Base-by-base conservation (phyloP, 2,888 invertebrate genomes). In the Gordius sp. region DNA sequence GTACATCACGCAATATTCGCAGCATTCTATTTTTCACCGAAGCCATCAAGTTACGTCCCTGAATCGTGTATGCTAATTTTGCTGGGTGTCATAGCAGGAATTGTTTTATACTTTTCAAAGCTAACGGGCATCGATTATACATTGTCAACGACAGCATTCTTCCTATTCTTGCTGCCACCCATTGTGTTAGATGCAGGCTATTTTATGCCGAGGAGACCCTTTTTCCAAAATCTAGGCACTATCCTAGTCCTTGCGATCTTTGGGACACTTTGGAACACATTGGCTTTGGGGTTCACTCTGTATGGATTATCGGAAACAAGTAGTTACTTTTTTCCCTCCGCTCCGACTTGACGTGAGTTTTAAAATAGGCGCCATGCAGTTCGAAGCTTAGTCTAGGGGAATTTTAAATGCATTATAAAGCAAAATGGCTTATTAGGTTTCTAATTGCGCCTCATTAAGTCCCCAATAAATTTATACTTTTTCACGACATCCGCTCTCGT, bases 121-220 rank as follows among this genome's bases (percentile, higher is more conserved):
- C 62, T 64, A 18, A 62, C 64, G 53, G 62, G 62, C 56, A 61
- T 62, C 16, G 62, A 65, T 59, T 69, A 68, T 60, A 82, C 85
- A 0, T 74, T 93, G 57, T 84, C 87, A 1, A 85, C 91, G 1
- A 81, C 84, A 68, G 82, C 83, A 16, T 93, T 93, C 76, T 93
- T 93, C 75, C 77, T 91, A 61, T 89, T 85, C 70, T 84, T 91
- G 81, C 75, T 93, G 65, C 93, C 93, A 41, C 93, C 93, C 41
- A 93, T 97, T 65, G 91, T 93, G 63, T 75, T 93, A 66, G 93
- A 93, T 68, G 93, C 93, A 2, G 93, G 91, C 16, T 93, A 93
- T 70, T 91, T 87, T 71, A 91, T 91, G 91, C 91, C 91, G 23
- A 89, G 89, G 69, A 75, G 91, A 64, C 75, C 89, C 64, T 93